These are phyloP conservation scores for Sardina pilchardus DNA, from an alignment of 2,113 vertebrate species.

Conservation along the genomic window DNA sequence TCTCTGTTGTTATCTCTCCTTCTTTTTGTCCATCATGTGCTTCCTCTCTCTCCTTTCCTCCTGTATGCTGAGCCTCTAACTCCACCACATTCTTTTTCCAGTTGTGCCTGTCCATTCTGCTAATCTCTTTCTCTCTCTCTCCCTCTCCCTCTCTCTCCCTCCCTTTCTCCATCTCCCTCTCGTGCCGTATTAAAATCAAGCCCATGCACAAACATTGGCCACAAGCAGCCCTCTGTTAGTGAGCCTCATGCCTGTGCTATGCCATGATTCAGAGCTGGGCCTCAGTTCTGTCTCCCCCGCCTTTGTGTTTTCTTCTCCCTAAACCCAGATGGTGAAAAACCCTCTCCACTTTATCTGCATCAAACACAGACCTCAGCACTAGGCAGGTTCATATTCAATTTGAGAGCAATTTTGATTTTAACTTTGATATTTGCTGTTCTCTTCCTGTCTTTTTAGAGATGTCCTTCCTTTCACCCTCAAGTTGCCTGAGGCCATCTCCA, in stretches of 20 bases:
- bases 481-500: slow-evolving; percentile 81
- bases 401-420: not conserved
- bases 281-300: not conserved
- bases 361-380: too few species aligned
- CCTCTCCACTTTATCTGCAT: not conserved
- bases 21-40: not conserved
- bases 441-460: slow-evolving; percentile 73
- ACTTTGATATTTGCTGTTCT: not conserved
- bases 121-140: not conserved
- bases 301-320: not conserved
- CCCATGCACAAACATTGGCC: not conserved
- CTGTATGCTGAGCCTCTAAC: too few species aligned
- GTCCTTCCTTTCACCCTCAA: slow-evolving; percentile 91
- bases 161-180: not conserved
- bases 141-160: not conserved
- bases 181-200: not conserved
- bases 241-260: not conserved
- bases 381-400: not conserved
- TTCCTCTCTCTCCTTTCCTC: not conserved
- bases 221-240: not conserved
- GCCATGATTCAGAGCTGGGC: not conserved
- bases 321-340: not conserved
- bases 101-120: too few species aligned
- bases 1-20: not conserved
- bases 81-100: not conserved